phyloP scores from a whole-genome alignment of 2,113 vertebrate species.

The Orientallactaga bullata region DNA sequence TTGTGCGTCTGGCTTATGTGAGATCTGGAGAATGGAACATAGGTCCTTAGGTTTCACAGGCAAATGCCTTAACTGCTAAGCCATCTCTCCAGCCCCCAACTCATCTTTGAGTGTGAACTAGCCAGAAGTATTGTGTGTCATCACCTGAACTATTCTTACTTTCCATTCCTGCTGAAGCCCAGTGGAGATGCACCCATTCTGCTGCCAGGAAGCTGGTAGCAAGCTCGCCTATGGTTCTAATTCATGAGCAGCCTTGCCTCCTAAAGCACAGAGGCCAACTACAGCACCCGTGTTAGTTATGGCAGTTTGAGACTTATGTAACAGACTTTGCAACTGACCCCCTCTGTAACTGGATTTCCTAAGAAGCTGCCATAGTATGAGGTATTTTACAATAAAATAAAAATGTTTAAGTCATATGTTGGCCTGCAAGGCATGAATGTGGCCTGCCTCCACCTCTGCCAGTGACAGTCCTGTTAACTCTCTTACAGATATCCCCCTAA shows the following conservation, averaged over 20 bases:
- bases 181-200: background rate
- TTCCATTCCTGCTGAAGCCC: conserved; percentile 68
- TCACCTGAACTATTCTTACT: conserved; percentile 32
- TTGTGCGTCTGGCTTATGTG: too few species aligned
- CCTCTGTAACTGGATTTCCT: conserved; percentile 22
- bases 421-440: background rate
- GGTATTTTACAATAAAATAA: background rate
- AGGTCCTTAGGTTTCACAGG: too few species aligned
- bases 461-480: background rate
- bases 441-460: background rate
- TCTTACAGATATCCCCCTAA: background rate
- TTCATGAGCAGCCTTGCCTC: background rate
- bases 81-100: too few species aligned
- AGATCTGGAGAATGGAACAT: too few species aligned
- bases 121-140: background rate
- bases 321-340: background rate
- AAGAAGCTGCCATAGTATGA: conserved; percentile 16
- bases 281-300: background rate
- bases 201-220: conserved; percentile 10
- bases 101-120: background rate
- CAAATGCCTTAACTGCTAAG: too few species aligned
- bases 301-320: conserved; percentile 18
- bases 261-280: background rate
- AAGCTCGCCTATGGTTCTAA: background rate
- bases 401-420: background rate